phyloP scores from a whole-genome alignment of 2,113 vertebrate species.

The Amphiprion ocellaris region DNA sequence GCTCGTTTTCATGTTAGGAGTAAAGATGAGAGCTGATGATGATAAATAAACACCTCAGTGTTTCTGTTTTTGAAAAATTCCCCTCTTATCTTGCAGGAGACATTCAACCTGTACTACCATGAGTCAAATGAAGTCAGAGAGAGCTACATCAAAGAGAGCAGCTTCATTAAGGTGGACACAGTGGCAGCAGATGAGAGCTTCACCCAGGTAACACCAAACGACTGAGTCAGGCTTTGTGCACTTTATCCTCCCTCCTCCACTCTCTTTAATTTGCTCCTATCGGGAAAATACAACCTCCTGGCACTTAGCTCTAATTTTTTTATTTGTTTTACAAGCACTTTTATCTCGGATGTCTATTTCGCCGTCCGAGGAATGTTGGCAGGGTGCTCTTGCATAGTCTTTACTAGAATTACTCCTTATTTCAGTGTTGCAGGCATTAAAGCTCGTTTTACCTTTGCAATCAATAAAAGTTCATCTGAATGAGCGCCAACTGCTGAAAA shows the following conservation, averaged over 20 bases:
- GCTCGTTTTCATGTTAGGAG: constrained; percentile 64
- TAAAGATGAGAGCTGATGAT: constrained; percentile 53
- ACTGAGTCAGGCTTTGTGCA: constrained; percentile 57
- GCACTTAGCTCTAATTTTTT: constrained; percentile 56
- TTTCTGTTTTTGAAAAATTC: constrained; percentile 18
- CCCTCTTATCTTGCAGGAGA: constrained; percentile 84
- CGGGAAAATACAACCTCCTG: constrained; percentile 36
- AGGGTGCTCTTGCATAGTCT: constrained; percentile 29
- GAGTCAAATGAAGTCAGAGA: constrained; percentile 96
- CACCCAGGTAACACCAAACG: constrained; percentile 87
- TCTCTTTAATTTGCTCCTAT: constrained; percentile 67
- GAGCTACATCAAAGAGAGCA: constrained; percentile 94
- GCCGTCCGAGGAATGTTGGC: constrained; percentile 42
- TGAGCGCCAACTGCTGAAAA: constrained; percentile 46
- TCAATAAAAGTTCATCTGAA: constrained; percentile 52
- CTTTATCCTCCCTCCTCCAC: constrained; percentile 49
- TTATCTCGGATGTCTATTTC: constrained; percentile 53
- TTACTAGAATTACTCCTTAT: constrained; percentile 35
- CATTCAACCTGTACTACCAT: constrained; percentile 99
- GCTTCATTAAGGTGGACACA: constrained; percentile 98
- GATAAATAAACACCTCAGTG: constrained; percentile 43
- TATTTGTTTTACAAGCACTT: constrained; percentile 65
- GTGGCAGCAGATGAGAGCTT: constrained; percentile 98
- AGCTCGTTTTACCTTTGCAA: constrained; percentile 48
- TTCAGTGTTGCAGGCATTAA: constrained; percentile 32